Evolutionary conservation across 2,888 invertebrate species (phyloP), one percentile per base, ranked within the genome.

Genomic region (Adelphocoris suturalis): DNA sequence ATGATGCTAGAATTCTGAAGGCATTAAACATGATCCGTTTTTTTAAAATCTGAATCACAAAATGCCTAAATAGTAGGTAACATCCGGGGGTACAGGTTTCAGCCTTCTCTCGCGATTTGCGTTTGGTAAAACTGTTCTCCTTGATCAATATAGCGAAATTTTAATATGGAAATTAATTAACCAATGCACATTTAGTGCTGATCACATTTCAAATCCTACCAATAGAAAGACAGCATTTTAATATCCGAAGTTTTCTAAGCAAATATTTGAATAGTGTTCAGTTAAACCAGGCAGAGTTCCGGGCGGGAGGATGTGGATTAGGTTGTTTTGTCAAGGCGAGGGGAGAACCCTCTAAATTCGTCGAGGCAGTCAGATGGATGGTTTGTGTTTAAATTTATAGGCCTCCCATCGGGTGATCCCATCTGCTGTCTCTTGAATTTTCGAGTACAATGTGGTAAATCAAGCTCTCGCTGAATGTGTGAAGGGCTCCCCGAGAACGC

Each of bases 341-440:
- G 1, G 68, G 12, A 68, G 68, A 68, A 23, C 68, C 68, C 68
- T 23, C 68, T 23, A 68, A 68, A 68, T 23, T 68, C 68, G 68
- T 12, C 0, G 68, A 68, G 68, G 68, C 68, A 68, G 68, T 68
- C 68, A 68, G 68, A 68, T 68, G 68, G 68, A 68, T 68, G 68
- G 68, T 68, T 68, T 68, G 11, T 68, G 68, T 68, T 68, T 68
- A 68, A 68, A 68, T 68, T 68, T 68, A 68, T 68, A 68, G 68
- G 23, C 23, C 61, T 23, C 68, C 68, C 68, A 68, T 68, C 68
- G 68, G 68, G 68, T 68, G 68, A 68, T 68, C 68, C 68, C 68
- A 68, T 68, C 68, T 68, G 68, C 68, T 68, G 68, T 68, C 68
- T 68, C 68, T 68, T 68, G 68, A 68, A 68, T 23, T 68, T 52